phyloP scores from a whole-genome alignment of 2,888 invertebrate genomes.

The Megalurothrips usitatus region DNA sequence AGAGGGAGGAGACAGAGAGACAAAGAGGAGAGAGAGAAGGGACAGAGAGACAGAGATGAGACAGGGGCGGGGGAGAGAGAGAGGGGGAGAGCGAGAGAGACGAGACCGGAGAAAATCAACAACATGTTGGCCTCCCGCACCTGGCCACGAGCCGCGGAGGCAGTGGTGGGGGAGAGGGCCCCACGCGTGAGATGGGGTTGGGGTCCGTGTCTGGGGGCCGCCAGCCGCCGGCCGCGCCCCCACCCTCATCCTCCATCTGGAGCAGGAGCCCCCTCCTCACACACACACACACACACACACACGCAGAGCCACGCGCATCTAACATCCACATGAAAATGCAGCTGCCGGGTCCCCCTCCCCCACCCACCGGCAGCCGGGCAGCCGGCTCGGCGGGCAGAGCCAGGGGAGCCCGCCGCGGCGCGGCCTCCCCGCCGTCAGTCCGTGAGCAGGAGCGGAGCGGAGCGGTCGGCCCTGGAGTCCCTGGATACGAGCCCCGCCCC shows the following conservation, averaged over 20 bases:
- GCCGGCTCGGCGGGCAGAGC: no score
- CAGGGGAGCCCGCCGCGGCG: no score
- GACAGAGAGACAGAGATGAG: neutral
- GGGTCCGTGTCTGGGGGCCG: neutral
- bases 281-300: neutral
- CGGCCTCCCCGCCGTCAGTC: neutral
- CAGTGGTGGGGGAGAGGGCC: neutral
- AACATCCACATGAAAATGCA: neutral
- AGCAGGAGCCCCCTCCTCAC: neutral
- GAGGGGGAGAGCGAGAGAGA: neutral
- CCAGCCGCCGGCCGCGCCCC: no score
- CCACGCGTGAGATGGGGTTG: neutral
- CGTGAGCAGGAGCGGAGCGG: neutral
- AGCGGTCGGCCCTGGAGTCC: no score
- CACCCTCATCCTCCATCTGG: neutral
- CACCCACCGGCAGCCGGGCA: neutral
- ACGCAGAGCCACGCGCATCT: neutral
- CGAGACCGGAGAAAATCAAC: neutral
- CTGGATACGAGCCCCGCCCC: neutral
- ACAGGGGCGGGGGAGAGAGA: neutral
- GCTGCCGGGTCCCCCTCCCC: neutral
- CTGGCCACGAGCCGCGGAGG: constrained; percentile 14
- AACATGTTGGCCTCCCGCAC: neutral
- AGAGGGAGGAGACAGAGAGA: neutral
- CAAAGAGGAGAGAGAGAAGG: neutral